Evolutionary conservation across 2,113 vertebrate genomes (phyloP).

Genomic region (Peucedramus taeniatus): DNA sequence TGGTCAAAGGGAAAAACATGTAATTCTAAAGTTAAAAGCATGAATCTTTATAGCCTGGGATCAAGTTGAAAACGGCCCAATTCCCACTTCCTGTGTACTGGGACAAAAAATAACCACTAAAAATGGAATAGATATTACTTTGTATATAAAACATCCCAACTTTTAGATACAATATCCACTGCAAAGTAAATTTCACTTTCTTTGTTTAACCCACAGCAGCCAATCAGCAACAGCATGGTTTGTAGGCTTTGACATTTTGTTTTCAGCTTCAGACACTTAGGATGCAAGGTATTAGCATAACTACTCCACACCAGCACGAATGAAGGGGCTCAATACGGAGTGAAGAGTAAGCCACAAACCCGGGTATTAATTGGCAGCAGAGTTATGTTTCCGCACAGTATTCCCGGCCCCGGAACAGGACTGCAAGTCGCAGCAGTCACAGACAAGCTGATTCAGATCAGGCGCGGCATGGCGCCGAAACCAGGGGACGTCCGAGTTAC

Average conservation of each 20-base stretch:
- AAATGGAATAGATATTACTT: not conserved
- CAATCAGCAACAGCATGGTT: not conserved
- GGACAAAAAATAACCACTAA: not conserved
- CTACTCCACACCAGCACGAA: not conserved
- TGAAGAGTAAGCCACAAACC: not conserved
- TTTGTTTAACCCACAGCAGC: not conserved
- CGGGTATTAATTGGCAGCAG: not conserved
- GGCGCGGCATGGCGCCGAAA: not conserved
- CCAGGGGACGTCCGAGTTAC: not conserved
- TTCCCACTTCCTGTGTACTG: not conserved
- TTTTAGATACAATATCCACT: not conserved
- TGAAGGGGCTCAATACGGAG: not conserved
- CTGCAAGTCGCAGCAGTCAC: not conserved
- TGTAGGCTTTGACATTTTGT: not conserved
- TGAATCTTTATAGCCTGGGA: not conserved
- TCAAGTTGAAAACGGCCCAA: not conserved
- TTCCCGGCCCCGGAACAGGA: not conserved
- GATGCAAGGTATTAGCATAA: not conserved
- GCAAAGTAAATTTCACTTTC: not conserved
- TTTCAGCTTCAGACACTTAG: not conserved
- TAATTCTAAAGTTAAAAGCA: not conserved
- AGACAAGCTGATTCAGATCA: not conserved
- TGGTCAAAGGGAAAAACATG: not conserved
- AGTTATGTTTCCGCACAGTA: not conserved
- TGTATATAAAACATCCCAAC: not conserved